These are phyloP conservation scores for Cylloceria caligata DNA, from an alignment of 2,888 invertebrate genomes.

Conservation along the genomic window DNA sequence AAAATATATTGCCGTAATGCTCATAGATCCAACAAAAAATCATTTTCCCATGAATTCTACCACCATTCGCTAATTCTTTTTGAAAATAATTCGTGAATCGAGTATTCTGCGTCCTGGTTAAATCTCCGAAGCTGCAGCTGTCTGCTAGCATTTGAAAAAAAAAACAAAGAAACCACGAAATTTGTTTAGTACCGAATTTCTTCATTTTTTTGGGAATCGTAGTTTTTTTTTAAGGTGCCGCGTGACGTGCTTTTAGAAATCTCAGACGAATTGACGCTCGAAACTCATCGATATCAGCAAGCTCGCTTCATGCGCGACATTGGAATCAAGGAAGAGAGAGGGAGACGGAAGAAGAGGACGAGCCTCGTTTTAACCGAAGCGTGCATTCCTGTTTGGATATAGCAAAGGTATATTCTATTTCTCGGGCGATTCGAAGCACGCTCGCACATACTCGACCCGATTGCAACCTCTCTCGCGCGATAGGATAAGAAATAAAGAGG, in stretches of 20 bases:
- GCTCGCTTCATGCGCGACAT: slow-evolving; percentile 20
- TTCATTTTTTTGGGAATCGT: neutral
- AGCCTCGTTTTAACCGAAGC: slow-evolving; percentile 41
- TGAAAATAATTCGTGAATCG: no score
- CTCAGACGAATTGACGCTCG: no score
- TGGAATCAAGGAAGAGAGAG: neutral
- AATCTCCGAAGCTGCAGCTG: no score
- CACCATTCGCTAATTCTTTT: no score
- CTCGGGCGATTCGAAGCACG: slow-evolving; percentile 37
- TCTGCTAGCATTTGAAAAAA: no score
- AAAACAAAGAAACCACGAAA: no score
- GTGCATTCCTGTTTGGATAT: slow-evolving; percentile 59
- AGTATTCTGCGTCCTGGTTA: no score
- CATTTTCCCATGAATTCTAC: no score
- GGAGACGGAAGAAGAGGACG: slow-evolving; percentile 22
- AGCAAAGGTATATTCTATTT: slow-evolving; percentile 52
- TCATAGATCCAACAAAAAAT: no score
- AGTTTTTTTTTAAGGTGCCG: neutral
- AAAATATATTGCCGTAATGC: no score
- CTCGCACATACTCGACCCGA: slow-evolving; percentile 46
- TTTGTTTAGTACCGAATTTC: no score
- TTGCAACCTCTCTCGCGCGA: slow-evolving; percentile 37
- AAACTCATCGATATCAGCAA: slow-evolving; percentile 37
- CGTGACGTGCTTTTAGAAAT: no score
- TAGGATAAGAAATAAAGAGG: slow-evolving; percentile 52